Percentiles rank a stretch among this genome's conserved stretches.
These are phyloP conservation scores for Microctonus hyperodae DNA, from an alignment of 2,888 invertebrate genomes.

Conservation along the genomic window DNA sequence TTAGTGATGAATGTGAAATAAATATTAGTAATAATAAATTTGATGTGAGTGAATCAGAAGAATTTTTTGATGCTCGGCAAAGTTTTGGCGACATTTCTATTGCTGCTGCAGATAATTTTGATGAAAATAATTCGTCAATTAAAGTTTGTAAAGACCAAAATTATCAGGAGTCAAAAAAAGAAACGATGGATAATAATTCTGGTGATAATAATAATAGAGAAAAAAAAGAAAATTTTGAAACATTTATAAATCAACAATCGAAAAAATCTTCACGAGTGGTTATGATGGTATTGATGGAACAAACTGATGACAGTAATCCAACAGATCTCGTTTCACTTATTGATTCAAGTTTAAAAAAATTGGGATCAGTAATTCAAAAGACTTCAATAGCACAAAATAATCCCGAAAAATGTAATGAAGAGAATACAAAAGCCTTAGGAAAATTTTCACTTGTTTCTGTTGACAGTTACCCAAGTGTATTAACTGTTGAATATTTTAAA, in stretches of 20 bases:
- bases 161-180: conserved; percentile 36
- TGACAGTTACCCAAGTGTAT: conserved; percentile 45
- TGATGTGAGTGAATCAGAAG: conserved; percentile 40
- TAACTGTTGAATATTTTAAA: conserved; percentile 38
- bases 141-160: conserved; percentile 34
- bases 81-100: conserved; percentile 35
- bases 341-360: conserved; percentile 50
- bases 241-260: neutral
- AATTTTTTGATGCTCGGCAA: conserved; percentile 45
- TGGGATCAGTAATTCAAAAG: conserved; percentile 39
- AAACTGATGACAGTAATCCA: conserved; percentile 38
- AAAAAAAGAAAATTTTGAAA: conserved; percentile 16
- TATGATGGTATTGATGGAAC: conserved; percentile 57
- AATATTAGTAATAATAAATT: neutral
- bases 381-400: neutral
- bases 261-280: conserved; percentile 46
- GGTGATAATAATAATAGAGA: conserved; percentile 7
- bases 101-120: neutral
- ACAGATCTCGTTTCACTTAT: conserved; percentile 49
- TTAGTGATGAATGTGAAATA: conserved; percentile 45
- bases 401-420: neutral
- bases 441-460: conserved; percentile 41
- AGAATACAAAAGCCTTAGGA: neutral
- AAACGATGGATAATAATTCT: conserved; percentile 23
- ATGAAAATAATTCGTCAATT: conserved; percentile 15